These are phyloP conservation scores for Oplegnathus fasciatus DNA, from an alignment of 2,113 vertebrate genomes.

Conservation along the genomic window DNA sequence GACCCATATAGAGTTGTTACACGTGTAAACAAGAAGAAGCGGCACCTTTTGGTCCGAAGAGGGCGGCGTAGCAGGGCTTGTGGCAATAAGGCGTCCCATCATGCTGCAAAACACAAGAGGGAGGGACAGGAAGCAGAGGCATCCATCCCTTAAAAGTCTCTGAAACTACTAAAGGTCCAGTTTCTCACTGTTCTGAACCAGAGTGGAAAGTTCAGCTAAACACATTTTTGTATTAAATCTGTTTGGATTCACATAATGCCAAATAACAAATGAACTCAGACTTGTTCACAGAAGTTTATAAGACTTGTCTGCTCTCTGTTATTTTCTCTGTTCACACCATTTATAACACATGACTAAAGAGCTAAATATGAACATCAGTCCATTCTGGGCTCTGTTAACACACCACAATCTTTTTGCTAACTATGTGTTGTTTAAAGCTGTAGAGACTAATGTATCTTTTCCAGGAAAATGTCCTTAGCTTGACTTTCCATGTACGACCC, in stretches of 20 bases:
- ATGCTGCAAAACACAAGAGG: slow-evolving; percentile 79
- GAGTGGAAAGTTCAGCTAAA: neutral
- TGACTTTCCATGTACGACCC: neutral
- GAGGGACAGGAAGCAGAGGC: neutral
- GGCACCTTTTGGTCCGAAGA: slow-evolving; percentile 89
- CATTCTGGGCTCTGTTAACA: neutral
- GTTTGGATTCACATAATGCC: slow-evolving; percentile 19
- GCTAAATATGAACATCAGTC: neutral
- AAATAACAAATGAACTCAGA: neutral
- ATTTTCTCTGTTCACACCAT: slow-evolving; percentile 1
- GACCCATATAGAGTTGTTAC: neutral
- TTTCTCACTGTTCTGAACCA: neutral
- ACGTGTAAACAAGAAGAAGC: neutral
- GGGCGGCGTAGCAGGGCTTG: slow-evolving; percentile 89
- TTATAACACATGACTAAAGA: neutral
- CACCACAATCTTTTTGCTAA: neutral
- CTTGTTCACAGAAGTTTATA: neutral
- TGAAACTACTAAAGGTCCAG: neutral
- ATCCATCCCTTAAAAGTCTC: neutral
- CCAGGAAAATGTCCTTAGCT: neutral
- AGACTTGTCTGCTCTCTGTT: neutral
- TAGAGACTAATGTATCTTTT: neutral
- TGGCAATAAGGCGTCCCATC: slow-evolving; percentile 89
- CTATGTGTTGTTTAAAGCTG: neutral
- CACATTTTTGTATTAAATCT: slow-evolving; percentile 24